Percentiles rank a stretch among this genome's conserved stretches.
These are phyloP conservation scores for Falco columbarius DNA, from an alignment of 2,797 vertebrate species.

Conservation along the genomic window DNA sequence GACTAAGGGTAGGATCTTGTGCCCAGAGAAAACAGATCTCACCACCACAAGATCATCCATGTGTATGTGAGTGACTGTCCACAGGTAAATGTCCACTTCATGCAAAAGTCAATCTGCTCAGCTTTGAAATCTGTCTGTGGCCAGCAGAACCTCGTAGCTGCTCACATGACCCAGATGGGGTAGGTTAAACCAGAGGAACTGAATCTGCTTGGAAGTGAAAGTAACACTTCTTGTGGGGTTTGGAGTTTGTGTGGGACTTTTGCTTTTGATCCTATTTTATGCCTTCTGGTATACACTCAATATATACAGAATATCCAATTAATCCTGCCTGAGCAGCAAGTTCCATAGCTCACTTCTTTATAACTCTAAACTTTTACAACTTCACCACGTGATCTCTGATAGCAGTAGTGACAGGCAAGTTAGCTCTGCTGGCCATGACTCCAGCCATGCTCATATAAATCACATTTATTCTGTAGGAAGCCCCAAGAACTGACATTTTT, in stretches of 20 bases:
- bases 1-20: background rate
- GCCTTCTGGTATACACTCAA: background rate
- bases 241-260: background rate
- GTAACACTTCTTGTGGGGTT: background rate
- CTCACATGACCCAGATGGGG: background rate
- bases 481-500: background rate
- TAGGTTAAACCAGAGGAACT: background rate
- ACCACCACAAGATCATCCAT: background rate
- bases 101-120: background rate
- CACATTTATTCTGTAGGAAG: background rate
- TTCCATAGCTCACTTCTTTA: background rate
- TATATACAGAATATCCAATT: background rate
- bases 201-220: background rate
- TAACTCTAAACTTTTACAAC: background rate
- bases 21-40: background rate
- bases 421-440: background rate
- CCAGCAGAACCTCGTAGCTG: background rate
- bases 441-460: background rate
- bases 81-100: background rate
- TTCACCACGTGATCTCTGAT: background rate
- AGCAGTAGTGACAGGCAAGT: background rate
- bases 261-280: background rate
- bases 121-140: background rate
- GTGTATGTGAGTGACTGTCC: background rate
- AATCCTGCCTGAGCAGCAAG: background rate